Evolutionary conservation across 2,888 invertebrate species (phyloP), one percentile per base, ranked within the genome.

Genomic region (Conus canariensis): DNA sequence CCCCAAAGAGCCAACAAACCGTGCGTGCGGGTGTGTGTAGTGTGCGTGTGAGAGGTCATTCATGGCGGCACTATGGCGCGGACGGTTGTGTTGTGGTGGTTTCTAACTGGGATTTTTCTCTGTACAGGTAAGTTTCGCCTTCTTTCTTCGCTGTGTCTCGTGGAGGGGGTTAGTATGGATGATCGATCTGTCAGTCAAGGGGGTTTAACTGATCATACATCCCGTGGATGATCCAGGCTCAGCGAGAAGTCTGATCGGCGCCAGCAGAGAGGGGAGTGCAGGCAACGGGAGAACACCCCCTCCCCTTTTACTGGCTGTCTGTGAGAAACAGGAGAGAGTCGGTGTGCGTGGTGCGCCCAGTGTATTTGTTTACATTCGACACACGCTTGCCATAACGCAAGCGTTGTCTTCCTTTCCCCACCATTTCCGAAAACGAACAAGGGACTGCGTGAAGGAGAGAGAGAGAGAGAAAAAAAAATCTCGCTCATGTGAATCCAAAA

Each of bases 21-120:
- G 56, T 70, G 60, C n/a, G 85, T 85, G 89, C 70, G 88, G 64
- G 80, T 82, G 82, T 70, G 77, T 77, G 77, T 77, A 16, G 85
- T 25, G 85, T 60, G 83, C 59, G 89, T 85, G 45, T 82, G 89
- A 85, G 85, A 85, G 89, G 83, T 85, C 89, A 89, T 89, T 89
- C 64, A 89, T 89, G 89, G 89, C 89, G 89, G 89, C 89, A 85
- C 70, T 58, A 89, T 89, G 89, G 83, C 89, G 89, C 89, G 82
- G 89, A 83, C 85, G 83, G 89, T 67, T n/a, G 89, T 83, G 89
- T 89, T 89, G 70, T 89, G 89, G 89, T 83, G 82, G 85, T 89
- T 67, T 85, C 89, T 89, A 45, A 70, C 89, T 89, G 67, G 89
- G 89, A 89, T 83, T 85, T 89, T 89, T 89, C 85, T 89, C 85